Conservation (phyloP, 2,113 vertebrate species). For the Nettapus auritus region DNA sequence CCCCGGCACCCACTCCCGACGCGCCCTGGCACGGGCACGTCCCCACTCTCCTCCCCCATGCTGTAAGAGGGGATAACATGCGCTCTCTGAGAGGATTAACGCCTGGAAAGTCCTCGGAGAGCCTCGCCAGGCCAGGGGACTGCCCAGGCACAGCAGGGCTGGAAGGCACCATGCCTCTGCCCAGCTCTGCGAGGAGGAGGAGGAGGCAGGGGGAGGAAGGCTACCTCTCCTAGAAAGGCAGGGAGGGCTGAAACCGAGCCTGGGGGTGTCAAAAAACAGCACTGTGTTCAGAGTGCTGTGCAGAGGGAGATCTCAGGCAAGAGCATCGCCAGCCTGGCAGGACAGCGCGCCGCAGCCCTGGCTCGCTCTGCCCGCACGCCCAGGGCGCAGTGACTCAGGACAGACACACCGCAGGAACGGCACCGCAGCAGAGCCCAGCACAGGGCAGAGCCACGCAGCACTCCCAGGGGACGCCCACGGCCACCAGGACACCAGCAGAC, state of each 20-base stretch:
- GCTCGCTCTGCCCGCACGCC: not conserved
- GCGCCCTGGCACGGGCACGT: not conserved
- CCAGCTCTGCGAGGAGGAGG: not conserved
- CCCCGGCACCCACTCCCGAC: conserved; percentile 31
- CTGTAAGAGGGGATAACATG: conserved; percentile 42
- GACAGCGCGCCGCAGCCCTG: not conserved
- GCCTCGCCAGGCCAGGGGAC: not conserved
- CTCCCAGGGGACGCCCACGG: not conserved
- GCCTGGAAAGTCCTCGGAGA: conserved; percentile 50
- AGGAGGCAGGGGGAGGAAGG: not conserved
- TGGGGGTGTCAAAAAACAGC: not conserved
- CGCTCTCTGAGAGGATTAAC: conserved; percentile 63
- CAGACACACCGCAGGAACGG: not conserved
- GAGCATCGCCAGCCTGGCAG: not conserved
- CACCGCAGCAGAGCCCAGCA: too few relatives aligned
- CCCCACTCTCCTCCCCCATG: conserved; percentile 49
- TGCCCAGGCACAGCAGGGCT: not conserved
- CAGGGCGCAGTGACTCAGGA: not conserved
- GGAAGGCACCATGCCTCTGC: not conserved
- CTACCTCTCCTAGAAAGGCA: not conserved
- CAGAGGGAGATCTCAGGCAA: not conserved
- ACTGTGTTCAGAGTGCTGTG: not conserved
- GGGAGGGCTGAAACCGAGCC: not conserved
- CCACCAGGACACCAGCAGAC: not conserved
- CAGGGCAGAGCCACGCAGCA: too few relatives aligned